Percentiles rank a stretch among this genome's conserved stretches.
These are phyloP conservation scores for Chirona hameri DNA, from an alignment of 2,888 invertebrate species.

Conservation along the genomic window DNA sequence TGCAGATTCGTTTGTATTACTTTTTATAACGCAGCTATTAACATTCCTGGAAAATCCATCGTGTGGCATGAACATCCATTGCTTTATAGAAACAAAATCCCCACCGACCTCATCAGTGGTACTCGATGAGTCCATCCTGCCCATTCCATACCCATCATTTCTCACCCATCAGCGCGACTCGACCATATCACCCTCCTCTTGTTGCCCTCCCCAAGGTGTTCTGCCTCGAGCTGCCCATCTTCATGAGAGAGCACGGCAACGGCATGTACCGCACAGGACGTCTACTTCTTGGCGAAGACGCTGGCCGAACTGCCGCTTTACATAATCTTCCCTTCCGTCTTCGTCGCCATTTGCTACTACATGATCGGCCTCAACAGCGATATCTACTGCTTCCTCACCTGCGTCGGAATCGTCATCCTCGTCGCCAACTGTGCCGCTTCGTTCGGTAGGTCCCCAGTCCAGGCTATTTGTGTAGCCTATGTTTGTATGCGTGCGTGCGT, in stretches of 20 bases:
- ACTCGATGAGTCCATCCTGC: too few relatives aligned
- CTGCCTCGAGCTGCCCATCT: slow-evolving; percentile 82
- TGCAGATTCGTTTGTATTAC: too few relatives aligned
- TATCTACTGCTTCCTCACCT: slow-evolving; percentile 59
- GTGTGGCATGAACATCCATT: too few relatives aligned
- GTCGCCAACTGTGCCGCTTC: slow-evolving; percentile 85
- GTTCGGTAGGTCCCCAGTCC: slow-evolving; percentile 61
- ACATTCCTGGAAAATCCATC: too few relatives aligned
- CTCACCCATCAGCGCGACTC: too few relatives aligned
- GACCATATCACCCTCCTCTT: neutral
- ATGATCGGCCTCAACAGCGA: slow-evolving; percentile 78
- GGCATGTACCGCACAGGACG: slow-evolving; percentile 87
- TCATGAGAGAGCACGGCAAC: slow-evolving; percentile 80
- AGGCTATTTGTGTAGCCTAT: neutral
- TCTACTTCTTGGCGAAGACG: slow-evolving; percentile 88
- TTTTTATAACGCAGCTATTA: too few relatives aligned
- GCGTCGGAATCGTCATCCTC: slow-evolving; percentile 64
- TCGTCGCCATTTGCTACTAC: slow-evolving; percentile 78
- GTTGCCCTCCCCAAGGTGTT: slow-evolving; percentile 63
- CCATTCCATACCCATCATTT: too few relatives aligned
- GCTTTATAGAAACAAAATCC: too few relatives aligned
- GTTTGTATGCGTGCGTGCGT: neutral
- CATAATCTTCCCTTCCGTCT: slow-evolving; percentile 74
- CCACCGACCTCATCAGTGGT: too few relatives aligned
- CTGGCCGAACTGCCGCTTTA: slow-evolving; percentile 85